Conservation (phyloP, 2,888 invertebrate genomes). For the Apodemia mormo region DNA sequence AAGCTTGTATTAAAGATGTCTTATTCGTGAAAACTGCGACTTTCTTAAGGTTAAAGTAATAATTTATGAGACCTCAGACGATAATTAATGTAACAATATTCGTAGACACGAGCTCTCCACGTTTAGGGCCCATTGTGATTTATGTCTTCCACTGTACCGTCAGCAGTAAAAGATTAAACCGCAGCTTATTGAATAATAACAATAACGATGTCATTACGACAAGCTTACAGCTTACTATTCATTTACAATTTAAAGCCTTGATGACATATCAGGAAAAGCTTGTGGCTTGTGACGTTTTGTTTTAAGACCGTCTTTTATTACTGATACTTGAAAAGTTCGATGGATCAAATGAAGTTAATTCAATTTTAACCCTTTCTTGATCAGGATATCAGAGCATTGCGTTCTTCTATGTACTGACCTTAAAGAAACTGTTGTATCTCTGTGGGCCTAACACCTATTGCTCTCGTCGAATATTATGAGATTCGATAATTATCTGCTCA, state of each 20-base stretch:
- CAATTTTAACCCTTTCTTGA: too few relatives aligned
- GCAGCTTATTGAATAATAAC: slow-evolving; percentile 5
- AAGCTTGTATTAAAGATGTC: too few relatives aligned
- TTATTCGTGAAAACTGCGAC: neutral
- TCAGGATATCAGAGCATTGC: too few relatives aligned
- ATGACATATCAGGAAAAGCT: neutral
- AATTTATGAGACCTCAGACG: neutral
- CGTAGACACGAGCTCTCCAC: neutral
- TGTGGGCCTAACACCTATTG: too few relatives aligned
- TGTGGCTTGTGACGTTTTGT: neutral
- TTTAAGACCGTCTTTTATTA: neutral
- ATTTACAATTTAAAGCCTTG: neutral
- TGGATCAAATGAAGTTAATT: too few relatives aligned
- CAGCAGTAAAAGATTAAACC: neutral
- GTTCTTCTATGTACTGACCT: too few relatives aligned
- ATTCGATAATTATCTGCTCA: too few relatives aligned
- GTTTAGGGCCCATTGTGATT: neutral
- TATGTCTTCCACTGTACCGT: neutral
- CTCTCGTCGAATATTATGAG: too few relatives aligned
- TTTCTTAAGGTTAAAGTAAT: neutral
- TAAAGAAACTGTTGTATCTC: too few relatives aligned
- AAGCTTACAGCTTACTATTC: neutral
- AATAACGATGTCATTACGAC: neutral
- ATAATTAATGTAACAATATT: slow-evolving; percentile 2
- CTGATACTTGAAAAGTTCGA: too few relatives aligned